Base-by-base conservation (phyloP, 1,140 invertebrate species). In the Bombyx mandarina region DNA sequence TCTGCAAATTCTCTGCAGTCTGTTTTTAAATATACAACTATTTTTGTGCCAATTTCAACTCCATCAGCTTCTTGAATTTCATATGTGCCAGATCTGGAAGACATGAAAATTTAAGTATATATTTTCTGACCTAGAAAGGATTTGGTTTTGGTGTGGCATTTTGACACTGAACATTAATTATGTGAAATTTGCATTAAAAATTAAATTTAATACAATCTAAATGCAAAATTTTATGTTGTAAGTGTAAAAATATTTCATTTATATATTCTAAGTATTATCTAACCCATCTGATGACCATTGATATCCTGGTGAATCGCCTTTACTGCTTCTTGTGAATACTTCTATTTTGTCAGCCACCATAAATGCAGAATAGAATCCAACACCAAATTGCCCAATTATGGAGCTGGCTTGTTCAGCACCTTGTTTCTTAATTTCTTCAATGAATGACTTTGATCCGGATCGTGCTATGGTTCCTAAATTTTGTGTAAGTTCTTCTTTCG, bases 321-420 rank as follows among this genome's bases (percentile, higher is more conserved):
- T 90, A 3, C 91, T 91, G 58, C 90, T 92, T 51, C 87, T 89
- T 6, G 97, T 96, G 73, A 89, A 98, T 0, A 99, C 97, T 77
- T 98, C 95, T 10, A 99, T 96, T 81, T 94, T 95, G 68, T 98
- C 93, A 55, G 96, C 96, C 1, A 99, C 97, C 95, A 99, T 99
- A 81, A 99, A 99, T 1, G 94, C 93, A 48, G 97, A 98, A 77
- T 99, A 99, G 82, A 99, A 99, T 8, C 98, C 98, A 10, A 99
- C 98, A 62, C 98, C 98, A 90, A 99, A 99, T 79, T 99, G 97
- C 6, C 98, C 98, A 86, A 99, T 99, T 57, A 99, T 98, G 59
- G 93, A 92, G n/a, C 90, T 92, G 12, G 91, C 89, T 43, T 91
- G 88, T 44, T 90, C 88, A 8, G 86, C 86, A 52, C 91, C 85